These are phyloP conservation scores for Sinhomidia bicolor DNA, from an alignment of 2,888 invertebrate genomes.

Conservation along the genomic window DNA sequence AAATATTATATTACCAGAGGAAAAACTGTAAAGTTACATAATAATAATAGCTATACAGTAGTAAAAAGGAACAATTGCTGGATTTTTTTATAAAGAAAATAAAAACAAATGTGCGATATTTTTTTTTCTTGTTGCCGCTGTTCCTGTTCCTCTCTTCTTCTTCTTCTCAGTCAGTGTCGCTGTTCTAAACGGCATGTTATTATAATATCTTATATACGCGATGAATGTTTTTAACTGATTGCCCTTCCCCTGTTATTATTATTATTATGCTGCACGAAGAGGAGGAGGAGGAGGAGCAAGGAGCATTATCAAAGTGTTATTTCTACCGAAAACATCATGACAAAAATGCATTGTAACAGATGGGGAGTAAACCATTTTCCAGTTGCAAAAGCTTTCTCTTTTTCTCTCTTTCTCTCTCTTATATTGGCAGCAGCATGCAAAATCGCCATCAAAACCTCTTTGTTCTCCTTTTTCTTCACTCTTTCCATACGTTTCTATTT, in stretches of 20 bases:
- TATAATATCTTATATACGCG: conserved; percentile 8
- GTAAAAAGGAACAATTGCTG: background rate
- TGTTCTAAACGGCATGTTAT: conserved; percentile 30
- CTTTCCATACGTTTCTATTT: background rate
- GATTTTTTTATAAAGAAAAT: too few species aligned
- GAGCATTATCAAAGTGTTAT: conserved; percentile 58
- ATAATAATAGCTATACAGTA: background rate
- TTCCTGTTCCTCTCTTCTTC: too few species aligned
- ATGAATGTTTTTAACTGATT: conserved; percentile 48
- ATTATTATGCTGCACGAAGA: conserved; percentile 56
- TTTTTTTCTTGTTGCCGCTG: background rate
- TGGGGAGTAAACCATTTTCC: conserved; percentile 65
- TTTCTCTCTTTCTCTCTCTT: too few species aligned
- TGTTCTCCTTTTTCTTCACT: conserved; percentile 18
- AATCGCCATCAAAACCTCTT: conserved; percentile 68
- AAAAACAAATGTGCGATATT: background rate
- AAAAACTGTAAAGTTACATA: background rate
- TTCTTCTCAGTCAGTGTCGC: too few species aligned
- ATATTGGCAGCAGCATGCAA: conserved; percentile 65
- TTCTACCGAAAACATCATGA: conserved; percentile 54
- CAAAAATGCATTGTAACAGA: conserved; percentile 65
- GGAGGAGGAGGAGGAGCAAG: conserved; percentile 70
- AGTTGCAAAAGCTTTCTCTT: conserved; percentile 53
- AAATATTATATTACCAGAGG: too few species aligned
- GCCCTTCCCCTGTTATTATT: conserved; percentile 55